Conservation (phyloP, 2,797 vertebrate genomes). For the Acipenser ruthenus region DNA sequence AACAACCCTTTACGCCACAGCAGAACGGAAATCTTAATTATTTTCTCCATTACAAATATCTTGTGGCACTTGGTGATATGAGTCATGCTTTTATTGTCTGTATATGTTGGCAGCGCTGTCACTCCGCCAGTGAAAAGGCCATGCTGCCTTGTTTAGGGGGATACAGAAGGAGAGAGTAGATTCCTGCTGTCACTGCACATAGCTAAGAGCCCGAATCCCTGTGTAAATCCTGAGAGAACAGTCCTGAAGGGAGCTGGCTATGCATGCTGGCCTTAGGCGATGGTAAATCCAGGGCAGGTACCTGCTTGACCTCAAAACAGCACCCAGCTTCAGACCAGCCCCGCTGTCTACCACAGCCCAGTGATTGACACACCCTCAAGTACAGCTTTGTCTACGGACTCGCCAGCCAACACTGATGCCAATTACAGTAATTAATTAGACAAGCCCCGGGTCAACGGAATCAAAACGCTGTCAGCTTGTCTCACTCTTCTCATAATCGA, state of each 20-base stretch:
- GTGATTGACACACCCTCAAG: neutral
- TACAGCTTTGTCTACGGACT: conserved; percentile 12
- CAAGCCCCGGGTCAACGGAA: conserved; percentile 5
- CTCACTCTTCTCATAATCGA: neutral
- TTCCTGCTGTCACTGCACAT: too few species aligned
- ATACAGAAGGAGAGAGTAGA: too few species aligned
- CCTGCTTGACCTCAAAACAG: neutral
- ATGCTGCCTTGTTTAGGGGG: too few species aligned
- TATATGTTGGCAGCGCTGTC: neutral
- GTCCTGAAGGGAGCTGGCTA: too few species aligned
- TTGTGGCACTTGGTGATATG: too few species aligned
- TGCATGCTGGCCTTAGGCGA: too few species aligned
- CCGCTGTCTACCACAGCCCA: neutral
- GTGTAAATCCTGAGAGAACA: too few species aligned
- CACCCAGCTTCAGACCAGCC: neutral
- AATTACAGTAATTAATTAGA: conserved; percentile 55
- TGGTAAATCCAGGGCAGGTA: neutral
- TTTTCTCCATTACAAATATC: too few species aligned
- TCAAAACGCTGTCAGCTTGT: neutral
- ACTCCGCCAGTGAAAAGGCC: neutral
- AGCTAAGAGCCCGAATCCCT: too few species aligned
- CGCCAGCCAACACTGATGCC: conserved; percentile 40
- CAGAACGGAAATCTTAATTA: too few species aligned
- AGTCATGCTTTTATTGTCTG: too few species aligned
- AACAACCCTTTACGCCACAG: too few species aligned